A percentile compares a stretch with the other conserved stretches of the same genome.
Evolutionary conservation across 2,113 vertebrate species (phyloP).

Genomic region (Heterocephalus glaber): DNA sequence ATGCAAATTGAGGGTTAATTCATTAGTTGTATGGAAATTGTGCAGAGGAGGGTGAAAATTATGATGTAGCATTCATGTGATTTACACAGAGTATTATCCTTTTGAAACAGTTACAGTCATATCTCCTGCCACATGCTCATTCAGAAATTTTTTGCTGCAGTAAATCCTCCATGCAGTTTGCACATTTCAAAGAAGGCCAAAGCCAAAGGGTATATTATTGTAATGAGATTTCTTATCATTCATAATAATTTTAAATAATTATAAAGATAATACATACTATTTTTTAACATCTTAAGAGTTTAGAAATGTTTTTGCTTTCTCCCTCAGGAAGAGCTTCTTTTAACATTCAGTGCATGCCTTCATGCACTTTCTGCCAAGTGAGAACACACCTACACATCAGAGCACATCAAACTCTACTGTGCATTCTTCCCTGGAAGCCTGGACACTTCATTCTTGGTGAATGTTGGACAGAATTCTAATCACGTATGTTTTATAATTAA

Average conservation of each 20-base stretch:
- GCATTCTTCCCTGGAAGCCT: not conserved
- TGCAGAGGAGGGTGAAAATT: constrained; percentile 9
- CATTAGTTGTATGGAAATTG: constrained; percentile 67
- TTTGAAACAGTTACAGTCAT: constrained; percentile 1
- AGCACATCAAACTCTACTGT: not conserved
- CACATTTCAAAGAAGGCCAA: constrained; percentile 19
- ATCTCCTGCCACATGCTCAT: not conserved
- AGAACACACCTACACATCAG: not conserved
- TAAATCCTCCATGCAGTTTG: not conserved
- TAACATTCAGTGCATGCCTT: not conserved
- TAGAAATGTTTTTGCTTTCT: constrained; percentile 27
- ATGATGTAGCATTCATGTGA: not conserved
- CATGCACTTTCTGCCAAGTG: not conserved
- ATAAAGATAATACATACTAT: not conserved
- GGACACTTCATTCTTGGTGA: not conserved
- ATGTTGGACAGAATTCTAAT: constrained; percentile 26
- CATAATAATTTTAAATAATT: constrained; percentile 56
- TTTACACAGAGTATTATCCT: constrained; percentile 45
- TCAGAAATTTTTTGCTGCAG: constrained; percentile 22
- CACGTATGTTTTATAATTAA: not conserved
- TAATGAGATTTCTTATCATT: constrained; percentile 39
- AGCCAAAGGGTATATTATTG: not conserved
- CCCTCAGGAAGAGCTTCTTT: constrained; percentile 12
- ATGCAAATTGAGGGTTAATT: constrained; percentile 55
- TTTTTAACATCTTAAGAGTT: not conserved